Conservation (phyloP, 1,140 invertebrate species). For the Diabrotica virgifera region DNA sequence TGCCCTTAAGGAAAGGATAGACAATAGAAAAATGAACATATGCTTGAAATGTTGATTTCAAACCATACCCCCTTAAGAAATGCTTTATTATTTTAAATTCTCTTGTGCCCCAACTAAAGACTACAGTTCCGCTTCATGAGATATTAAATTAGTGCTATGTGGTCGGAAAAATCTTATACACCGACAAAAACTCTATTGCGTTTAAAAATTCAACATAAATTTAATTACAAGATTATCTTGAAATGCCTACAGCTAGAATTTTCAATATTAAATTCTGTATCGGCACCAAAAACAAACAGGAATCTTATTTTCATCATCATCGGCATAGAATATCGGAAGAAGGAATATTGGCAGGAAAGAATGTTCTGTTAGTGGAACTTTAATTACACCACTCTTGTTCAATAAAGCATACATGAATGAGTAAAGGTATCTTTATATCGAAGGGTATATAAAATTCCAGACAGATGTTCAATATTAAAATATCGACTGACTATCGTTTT, state of each 20-base stretch:
- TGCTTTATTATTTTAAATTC: too few species aligned
- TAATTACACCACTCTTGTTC: slow-evolving; percentile 15
- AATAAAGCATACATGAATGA: slow-evolving; percentile 33
- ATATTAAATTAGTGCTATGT: background rate
- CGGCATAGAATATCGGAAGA: background rate
- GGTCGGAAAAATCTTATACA: background rate
- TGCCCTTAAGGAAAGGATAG: too few species aligned
- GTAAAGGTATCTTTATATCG: slow-evolving; percentile 32
- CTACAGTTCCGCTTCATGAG: background rate
- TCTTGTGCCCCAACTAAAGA: too few species aligned
- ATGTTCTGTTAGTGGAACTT: slow-evolving; percentile 2
- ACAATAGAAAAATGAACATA: too few species aligned
- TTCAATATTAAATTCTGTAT: background rate
- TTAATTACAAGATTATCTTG: background rate
- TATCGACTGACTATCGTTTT: slow-evolving; percentile 15
- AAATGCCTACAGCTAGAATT: background rate
- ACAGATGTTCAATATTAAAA: slow-evolving; percentile 29
- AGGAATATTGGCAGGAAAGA: background rate
- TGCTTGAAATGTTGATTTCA: too few species aligned
- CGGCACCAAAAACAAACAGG: background rate
- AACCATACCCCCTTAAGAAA: too few species aligned
- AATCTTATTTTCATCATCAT: slow-evolving; percentile 1
- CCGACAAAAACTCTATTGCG: background rate
- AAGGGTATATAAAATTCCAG: slow-evolving; percentile 28
- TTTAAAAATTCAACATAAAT: background rate